Evolutionary conservation across 2,113 vertebrate species (phyloP).

Genomic region (Oryzias celebensis): DNA sequence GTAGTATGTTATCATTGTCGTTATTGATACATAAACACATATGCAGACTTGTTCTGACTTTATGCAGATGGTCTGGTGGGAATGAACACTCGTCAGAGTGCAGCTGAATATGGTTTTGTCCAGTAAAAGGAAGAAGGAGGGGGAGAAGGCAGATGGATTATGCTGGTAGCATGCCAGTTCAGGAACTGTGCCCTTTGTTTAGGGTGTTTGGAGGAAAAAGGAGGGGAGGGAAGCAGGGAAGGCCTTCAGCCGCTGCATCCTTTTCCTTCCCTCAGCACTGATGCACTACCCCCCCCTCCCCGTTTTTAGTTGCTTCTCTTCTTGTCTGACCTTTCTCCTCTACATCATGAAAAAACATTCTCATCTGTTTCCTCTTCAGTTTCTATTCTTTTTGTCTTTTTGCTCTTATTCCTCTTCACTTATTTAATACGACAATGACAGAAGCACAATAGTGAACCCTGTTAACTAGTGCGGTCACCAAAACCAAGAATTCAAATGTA

Average conservation of each 20-base stretch:
- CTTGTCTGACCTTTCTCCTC: slow-evolving; percentile 29
- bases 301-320: slow-evolving; percentile 10
- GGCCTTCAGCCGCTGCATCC: slow-evolving; percentile 62
- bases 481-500: too few species aligned
- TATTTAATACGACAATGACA: slow-evolving; percentile 3
- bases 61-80: slow-evolving; percentile 4
- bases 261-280: slow-evolving; percentile 25
- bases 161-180: slow-evolving; percentile 48
- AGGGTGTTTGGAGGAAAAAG: slow-evolving; percentile 52
- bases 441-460: too few species aligned
- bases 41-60: background rate
- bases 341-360: slow-evolving; percentile 37
- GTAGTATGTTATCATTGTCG: background rate
- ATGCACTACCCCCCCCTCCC: slow-evolving; percentile 23
- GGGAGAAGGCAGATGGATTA: slow-evolving; percentile 41
- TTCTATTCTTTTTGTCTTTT: background rate
- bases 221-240: slow-evolving; percentile 56
- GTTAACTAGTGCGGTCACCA: too few species aligned
- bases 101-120: slow-evolving; percentile 27
- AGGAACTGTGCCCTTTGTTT: slow-evolving; percentile 66
- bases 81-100: background rate
- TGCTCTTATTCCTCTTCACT: background rate
- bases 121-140: slow-evolving; percentile 31
- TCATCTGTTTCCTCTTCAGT: background rate
- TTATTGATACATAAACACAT: background rate